phyloP scores from a whole-genome alignment of 1,140 invertebrate species.

The Pinna nobilis region DNA sequence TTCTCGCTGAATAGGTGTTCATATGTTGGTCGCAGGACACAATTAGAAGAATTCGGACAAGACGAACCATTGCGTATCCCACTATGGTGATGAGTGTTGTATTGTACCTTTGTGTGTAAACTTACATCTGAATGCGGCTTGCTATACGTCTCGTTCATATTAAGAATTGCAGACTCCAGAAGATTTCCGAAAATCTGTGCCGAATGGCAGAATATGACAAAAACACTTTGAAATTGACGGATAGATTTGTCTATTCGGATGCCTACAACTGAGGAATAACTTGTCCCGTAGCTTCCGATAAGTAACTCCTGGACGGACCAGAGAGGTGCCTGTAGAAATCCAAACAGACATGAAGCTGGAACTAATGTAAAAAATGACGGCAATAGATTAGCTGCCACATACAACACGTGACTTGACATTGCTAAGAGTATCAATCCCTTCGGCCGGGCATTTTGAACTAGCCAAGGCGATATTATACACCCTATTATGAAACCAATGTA shows the following conservation, averaged over 20 bases:
- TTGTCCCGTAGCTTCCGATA: slow-evolving; percentile 54
- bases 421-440: slow-evolving; percentile 55
- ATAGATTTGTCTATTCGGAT: slow-evolving; percentile 54
- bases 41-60: not conserved
- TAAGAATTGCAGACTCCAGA: slow-evolving; percentile 44
- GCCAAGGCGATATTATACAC: slow-evolving; percentile 47
- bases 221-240: slow-evolving; percentile 55
- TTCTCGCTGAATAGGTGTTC: slow-evolving; percentile 9
- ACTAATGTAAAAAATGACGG: slow-evolving; percentile 51
- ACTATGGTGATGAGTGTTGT: too few species aligned
- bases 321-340: slow-evolving; percentile 53
- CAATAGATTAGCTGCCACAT: slow-evolving; percentile 50
- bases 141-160: slow-evolving; percentile 28
- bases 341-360: slow-evolving; percentile 47
- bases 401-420: slow-evolving; percentile 53
- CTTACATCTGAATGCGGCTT: too few species aligned
- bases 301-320: slow-evolving; percentile 55
- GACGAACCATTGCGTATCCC: too few species aligned
- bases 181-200: slow-evolving; percentile 56
- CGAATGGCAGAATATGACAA: slow-evolving; percentile 54
- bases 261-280: slow-evolving; percentile 48
- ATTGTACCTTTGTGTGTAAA: too few species aligned
- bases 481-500: slow-evolving; percentile 53
- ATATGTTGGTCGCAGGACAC: slow-evolving; percentile 2
- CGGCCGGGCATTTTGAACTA: slow-evolving; percentile 53